These are phyloP conservation scores for Harpagoxenus sublaevis DNA, from an alignment of 2,888 invertebrate species.

Conservation along the genomic window DNA sequence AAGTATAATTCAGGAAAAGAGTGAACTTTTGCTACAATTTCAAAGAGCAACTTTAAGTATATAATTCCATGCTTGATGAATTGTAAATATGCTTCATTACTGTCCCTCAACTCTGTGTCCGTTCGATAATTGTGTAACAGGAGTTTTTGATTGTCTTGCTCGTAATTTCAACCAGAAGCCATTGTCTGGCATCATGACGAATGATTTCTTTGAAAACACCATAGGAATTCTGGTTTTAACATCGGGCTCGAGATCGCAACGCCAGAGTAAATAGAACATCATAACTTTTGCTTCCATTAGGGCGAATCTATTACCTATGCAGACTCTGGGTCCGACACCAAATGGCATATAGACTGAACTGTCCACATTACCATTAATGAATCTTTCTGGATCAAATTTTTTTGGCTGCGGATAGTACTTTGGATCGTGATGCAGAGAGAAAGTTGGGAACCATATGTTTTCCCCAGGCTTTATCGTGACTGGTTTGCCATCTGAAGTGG, in stretches of 20 bases:
- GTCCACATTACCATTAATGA: constrained; percentile 70
- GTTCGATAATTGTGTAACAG: background rate
- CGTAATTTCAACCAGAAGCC: constrained; percentile 74
- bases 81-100: background rate
- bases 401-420: constrained; percentile 82
- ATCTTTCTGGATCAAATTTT: constrained; percentile 85
- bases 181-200: constrained; percentile 49
- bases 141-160: background rate
- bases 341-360: constrained; percentile 73
- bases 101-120: background rate
- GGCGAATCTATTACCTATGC: constrained; percentile 85
- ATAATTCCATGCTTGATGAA: background rate
- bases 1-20: background rate
- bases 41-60: background rate
- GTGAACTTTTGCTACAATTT: background rate
- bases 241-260: constrained; percentile 78
- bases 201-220: constrained; percentile 37
- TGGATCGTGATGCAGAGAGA: constrained; percentile 81
- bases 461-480: constrained; percentile 80
- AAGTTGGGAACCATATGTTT: constrained; percentile 77
- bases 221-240: constrained; percentile 86
- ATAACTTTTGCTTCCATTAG: constrained; percentile 76
- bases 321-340: constrained; percentile 79
- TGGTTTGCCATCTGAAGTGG: constrained; percentile 75
- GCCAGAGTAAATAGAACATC: constrained; percentile 73